phyloP scores from a whole-genome alignment of 2,888 invertebrate genomes.

The Chaitophorus viminalis region DNA sequence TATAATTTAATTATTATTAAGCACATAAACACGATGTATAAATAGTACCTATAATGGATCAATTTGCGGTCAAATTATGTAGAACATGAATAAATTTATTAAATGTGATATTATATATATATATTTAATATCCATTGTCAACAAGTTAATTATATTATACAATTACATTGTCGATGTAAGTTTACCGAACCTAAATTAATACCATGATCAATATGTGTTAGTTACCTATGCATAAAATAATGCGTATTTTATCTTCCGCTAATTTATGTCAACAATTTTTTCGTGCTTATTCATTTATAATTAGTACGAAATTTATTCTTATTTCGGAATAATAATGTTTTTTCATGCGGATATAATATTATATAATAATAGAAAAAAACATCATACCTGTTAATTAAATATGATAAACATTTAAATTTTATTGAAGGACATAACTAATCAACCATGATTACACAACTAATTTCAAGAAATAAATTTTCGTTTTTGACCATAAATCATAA shows the following conservation, averaged over 20 bases:
- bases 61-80: slow-evolving; percentile 8
- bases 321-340: background rate
- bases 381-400: no score
- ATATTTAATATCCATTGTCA: slow-evolving; percentile 13
- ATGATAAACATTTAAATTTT: background rate
- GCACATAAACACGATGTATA: background rate
- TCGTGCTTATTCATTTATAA: background rate
- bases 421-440: background rate
- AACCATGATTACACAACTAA: background rate
- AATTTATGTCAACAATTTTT: background rate
- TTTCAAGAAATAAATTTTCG: background rate
- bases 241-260: background rate
- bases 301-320: no score
- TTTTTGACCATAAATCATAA: background rate
- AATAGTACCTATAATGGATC: background rate
- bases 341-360: background rate
- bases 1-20: slow-evolving; percentile 3
- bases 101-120: background rate
- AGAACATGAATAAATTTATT: background rate
- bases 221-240: no score
- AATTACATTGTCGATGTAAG: background rate
- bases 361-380: background rate
- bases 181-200: no score
- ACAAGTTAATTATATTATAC: background rate
- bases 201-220: no score